phyloP scores from a whole-genome alignment of 2,113 vertebrate species.

The Entomyzon cyanotis region DNA sequence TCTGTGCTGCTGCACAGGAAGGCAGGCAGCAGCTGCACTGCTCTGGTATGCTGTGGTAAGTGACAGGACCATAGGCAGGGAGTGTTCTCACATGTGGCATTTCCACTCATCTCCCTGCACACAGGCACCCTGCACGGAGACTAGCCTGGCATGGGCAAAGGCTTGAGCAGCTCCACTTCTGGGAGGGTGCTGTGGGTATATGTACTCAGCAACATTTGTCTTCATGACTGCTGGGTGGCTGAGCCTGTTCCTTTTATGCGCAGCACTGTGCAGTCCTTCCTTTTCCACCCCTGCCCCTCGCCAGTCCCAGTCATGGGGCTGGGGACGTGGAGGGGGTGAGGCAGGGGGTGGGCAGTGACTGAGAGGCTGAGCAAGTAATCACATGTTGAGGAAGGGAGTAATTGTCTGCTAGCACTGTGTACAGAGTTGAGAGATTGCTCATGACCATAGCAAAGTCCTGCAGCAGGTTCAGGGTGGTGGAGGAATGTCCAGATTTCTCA shows the following conservation, averaged over 20 bases:
- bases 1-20: background rate
- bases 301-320: fast-evolving
- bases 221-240: background rate
- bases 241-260: background rate
- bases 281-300: background rate
- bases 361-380: background rate
- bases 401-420: background rate
- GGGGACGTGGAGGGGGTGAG: background rate
- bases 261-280: background rate
- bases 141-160: background rate
- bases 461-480: background rate
- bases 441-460: background rate
- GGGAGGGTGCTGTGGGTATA: background rate
- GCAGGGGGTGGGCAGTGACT: background rate
- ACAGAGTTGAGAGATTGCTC: slow-evolving; percentile 37
- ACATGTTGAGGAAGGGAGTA: background rate
- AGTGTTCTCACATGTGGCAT: background rate
- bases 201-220: background rate
- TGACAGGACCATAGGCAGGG: background rate
- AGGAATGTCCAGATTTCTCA: background rate
- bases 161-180: background rate
- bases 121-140: fast-evolving
- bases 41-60: background rate
- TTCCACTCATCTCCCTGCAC: background rate
- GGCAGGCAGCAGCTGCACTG: background rate